These are phyloP conservation scores for Pheosia gnoma DNA, from an alignment of 2,888 invertebrate genomes.

Conservation along the genomic window DNA sequence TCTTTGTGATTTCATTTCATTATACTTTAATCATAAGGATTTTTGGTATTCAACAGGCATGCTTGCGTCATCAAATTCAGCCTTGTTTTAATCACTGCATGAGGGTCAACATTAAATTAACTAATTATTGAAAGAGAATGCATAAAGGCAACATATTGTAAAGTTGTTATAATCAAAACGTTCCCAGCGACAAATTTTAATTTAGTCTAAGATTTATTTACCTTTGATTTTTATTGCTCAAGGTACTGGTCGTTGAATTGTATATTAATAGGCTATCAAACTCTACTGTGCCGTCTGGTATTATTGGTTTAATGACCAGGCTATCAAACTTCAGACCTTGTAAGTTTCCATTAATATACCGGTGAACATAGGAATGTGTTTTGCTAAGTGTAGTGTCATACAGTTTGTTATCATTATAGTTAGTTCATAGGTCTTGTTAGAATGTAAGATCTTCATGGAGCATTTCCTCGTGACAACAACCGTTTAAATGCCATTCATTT, in stretches of 20 bases:
- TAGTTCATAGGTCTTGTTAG: no score
- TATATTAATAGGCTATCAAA: neutral
- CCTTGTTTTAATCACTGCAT: constrained; percentile 27
- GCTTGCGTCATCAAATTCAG: constrained; percentile 26
- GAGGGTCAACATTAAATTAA: constrained; percentile 25
- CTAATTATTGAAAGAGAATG: constrained; percentile 26
- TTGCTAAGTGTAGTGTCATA: no score
- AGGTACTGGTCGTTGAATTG: no score
- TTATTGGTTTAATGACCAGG: constrained; percentile 1
- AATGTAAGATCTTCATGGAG: no score
- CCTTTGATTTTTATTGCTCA: no score
- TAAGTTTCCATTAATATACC: neutral
- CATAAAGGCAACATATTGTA: constrained; percentile 14
- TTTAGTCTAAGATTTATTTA: neutral
- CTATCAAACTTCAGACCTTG: neutral
- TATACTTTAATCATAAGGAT: constrained; percentile 26
- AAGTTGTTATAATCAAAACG: neutral
- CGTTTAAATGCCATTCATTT: no score
- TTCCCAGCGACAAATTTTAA: neutral
- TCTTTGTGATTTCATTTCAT: neutral
- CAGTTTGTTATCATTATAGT: no score
- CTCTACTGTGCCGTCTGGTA: neutral
- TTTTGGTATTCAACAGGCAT: constrained; percentile 19
- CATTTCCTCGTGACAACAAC: no score
- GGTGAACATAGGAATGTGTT: no score